These are phyloP conservation scores for Eurytoma californica DNA, from an alignment of 2,888 invertebrate genomes.

Conservation along the genomic window DNA sequence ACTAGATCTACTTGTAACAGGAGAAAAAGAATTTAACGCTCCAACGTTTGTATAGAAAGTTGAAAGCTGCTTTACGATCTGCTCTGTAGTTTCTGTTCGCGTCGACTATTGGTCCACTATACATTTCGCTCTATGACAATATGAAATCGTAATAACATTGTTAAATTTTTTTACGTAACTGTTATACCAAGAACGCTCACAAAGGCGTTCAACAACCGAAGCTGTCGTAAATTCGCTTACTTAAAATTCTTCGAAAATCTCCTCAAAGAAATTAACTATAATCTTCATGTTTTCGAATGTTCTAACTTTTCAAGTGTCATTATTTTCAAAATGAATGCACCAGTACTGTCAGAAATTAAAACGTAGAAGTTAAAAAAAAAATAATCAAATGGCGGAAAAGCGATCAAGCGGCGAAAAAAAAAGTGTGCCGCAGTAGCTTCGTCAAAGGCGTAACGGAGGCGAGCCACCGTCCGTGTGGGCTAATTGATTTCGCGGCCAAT, in stretches of 20 bases:
- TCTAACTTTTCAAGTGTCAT: too few relatives aligned
- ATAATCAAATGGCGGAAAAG: background rate
- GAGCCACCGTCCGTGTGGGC: background rate
- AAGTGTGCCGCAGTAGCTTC: constrained; percentile 21
- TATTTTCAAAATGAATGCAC: too few relatives aligned
- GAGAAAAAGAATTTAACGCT: constrained; percentile 28
- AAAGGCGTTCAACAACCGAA: too few relatives aligned
- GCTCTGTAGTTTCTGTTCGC: background rate
- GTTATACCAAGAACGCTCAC: too few relatives aligned
- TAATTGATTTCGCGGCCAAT: constrained; percentile 52
- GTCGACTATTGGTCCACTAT: constrained; percentile 3
- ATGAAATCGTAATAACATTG: background rate
- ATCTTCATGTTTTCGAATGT: too few relatives aligned
- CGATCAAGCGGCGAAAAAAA: constrained; percentile 5
- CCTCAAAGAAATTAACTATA: too few relatives aligned
- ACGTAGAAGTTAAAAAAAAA: background rate
- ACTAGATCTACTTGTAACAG: constrained; percentile 37
- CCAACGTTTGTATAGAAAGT: constrained; percentile 43
- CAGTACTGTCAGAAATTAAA: too few relatives aligned
- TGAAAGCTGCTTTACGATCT: constrained; percentile 19
- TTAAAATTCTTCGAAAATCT: too few relatives aligned
- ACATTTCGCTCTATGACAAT: background rate
- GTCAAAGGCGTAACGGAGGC: constrained; percentile 16
- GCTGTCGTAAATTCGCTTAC: too few relatives aligned
- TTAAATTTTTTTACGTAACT: too few relatives aligned